Percentiles rank a stretch among this genome's conserved stretches.
Evolutionary conservation across 2,113 vertebrate genomes (phyloP).

Genomic region (Chloebia gouldiae): DNA sequence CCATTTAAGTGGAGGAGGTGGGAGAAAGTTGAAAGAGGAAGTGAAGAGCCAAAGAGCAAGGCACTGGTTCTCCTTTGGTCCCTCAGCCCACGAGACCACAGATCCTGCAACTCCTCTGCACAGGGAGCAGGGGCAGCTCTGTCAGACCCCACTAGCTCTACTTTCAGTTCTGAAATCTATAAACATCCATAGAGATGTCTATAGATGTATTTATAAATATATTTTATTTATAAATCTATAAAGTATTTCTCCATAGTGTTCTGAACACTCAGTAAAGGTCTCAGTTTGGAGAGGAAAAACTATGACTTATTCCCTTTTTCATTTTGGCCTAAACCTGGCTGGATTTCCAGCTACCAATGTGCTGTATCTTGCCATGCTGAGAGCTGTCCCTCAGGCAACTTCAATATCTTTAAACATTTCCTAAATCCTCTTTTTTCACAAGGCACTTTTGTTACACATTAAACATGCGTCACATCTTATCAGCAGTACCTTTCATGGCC

Average conservation of each 20-base stretch:
- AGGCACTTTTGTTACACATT: neutral
- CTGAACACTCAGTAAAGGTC: neutral
- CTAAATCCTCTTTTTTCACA: neutral
- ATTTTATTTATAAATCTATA: neutral
- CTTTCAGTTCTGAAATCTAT: neutral
- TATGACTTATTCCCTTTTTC: neutral
- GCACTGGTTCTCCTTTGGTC: rapidly evolving
- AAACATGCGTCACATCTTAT: neutral
- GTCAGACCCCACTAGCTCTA: rapidly evolving
- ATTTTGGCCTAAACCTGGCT: neutral
- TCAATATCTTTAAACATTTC: neutral
- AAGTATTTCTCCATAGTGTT: neutral
- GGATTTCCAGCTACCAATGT: neutral
- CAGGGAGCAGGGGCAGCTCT: rapidly evolving
- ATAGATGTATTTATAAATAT: neutral
- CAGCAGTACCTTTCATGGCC: neutral
- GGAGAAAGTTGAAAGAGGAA: neutral
- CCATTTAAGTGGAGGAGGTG: neutral
- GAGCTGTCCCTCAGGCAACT: neutral
- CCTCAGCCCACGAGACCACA: rapidly evolving
- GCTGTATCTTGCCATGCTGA: neutral
- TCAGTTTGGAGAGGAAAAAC: neutral
- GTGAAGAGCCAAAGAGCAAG: neutral
- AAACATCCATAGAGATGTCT: neutral
- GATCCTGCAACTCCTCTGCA: neutral